A percentile compares a stretch with the other conserved stretches of the same genome.
Conservation (phyloP, 1,140 invertebrate genomes). For the Cylas formicarius region DNA sequence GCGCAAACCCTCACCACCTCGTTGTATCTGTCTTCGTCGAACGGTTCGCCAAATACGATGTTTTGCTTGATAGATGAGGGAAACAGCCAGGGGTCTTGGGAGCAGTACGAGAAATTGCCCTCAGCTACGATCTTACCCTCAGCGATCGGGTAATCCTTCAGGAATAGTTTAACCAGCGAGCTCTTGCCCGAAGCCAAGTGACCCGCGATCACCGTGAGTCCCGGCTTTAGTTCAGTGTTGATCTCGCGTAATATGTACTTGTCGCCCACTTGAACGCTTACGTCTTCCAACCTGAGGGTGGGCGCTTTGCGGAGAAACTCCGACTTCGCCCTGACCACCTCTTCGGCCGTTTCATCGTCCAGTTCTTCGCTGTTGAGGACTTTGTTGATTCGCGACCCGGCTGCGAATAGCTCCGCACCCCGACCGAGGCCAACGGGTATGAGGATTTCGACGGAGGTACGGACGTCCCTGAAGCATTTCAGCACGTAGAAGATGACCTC, state of each 20-base stretch:
- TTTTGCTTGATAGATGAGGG: conserved; percentile 51
- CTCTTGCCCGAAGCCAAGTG: conserved; percentile 79
- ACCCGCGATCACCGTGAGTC: conserved; percentile 65
- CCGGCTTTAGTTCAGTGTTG: conserved; percentile 52
- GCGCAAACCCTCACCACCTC: conserved; percentile 54
- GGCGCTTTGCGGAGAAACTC: no score
- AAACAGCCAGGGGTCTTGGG: conserved; percentile 66
- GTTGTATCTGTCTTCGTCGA: conserved; percentile 14
- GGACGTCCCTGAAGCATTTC: conserved; percentile 64
- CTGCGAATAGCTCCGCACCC: conserved; percentile 15
- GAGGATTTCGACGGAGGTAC: conserved; percentile 64
- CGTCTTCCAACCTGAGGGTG: conserved; percentile 69
- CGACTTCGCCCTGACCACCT: conserved; percentile 43
- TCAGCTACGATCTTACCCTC: conserved; percentile 50
- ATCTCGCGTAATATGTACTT: conserved; percentile 51
- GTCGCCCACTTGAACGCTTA: conserved; percentile 14
- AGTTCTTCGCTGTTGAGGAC: conserved; percentile 48
- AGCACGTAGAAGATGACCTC: conserved; percentile 71
- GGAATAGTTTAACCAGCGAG: conserved; percentile 60
- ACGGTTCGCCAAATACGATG: conserved; percentile 53
- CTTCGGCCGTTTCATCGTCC: conserved; percentile 10
- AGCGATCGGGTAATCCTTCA: conserved; percentile 60
- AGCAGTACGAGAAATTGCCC: conserved; percentile 60
- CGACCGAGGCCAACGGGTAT: conserved; percentile 53
- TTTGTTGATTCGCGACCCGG: conserved; percentile 23